Base-by-base conservation (phyloP, 2,888 invertebrate genomes). In the Dusona sp. region DNA sequence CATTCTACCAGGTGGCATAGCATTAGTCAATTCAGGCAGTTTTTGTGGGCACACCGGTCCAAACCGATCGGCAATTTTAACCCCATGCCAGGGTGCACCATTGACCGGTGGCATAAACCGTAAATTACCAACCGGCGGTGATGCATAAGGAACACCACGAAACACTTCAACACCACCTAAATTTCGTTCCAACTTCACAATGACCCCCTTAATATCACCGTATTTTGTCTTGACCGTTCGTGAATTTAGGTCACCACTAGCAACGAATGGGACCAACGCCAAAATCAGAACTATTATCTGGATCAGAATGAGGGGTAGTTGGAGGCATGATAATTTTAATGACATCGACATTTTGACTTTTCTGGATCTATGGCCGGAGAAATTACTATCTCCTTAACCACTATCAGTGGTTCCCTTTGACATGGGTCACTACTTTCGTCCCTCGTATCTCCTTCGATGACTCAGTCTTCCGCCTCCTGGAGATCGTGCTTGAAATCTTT, bases 81-180 rank as follows among this genome's bases (percentile, higher is more conserved):
- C 97, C 57, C 98, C 98, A 81, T 97, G 96, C 98, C 98, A 98
- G 93, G 98, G 96, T 79, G 98, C 98, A 38, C 98, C 98, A 85
- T 98, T 98, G 33, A 98, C 98, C 29, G 99, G 99, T 16, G 99
- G 99, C 98, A 99, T 99, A 94, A 99, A 99, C 85, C 99, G 96
- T 86, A 99, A 95, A 83, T 97, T 97, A 8, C 98, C 98, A 65
- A 97, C 95, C 48, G 99, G 98, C 33, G 99, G 97, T 72, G 98
- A 98, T 38, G 99, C 99, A 94, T 99, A 99, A 7, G 99, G 99
- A 85, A 99, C 97, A 9, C 99, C 99, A 75, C 98, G 96, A 94
- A 98, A 99, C 88, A 98, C 97, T 94, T 99, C 99, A 29, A 99
- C 98, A 82, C 98, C 97, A 94, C 98, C 98, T 90, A 98, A 95